Base-by-base conservation (phyloP, 37 sponge, comb jelly and placozoan genomes). In the Chondrilla cf. caribensis region DNA sequence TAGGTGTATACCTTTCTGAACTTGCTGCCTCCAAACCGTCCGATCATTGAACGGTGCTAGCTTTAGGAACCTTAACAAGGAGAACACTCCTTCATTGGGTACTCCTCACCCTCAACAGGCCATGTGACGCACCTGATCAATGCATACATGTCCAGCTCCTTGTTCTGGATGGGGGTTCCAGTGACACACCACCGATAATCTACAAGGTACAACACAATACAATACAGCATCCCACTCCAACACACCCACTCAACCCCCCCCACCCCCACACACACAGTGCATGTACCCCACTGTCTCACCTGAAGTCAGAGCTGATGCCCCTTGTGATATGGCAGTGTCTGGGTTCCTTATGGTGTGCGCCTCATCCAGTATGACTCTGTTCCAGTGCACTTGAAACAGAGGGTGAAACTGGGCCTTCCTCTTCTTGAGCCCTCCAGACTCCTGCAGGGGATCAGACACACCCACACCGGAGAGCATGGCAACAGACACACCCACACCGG, bases 151-250 rank as follows among this genome's bases (percentile, higher is more conserved):
- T 93, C 94, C 55, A 78, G 79, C 36, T 87, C 86, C 39, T 87
- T 80, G 79, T 93, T 93, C 62, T 93, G 94, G 7, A 93, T 83
- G 39, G 94, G 94, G 0, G 94, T 93, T 0, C 94, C 94, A 14
- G 94, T 87, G 65, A 93, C 67, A 0, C 79, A 87, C 94, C 94
- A 93, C 19, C 88, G 70, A 67, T 79, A 54, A 51, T 87, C 94
- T 93, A 58, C 0, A 31, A 19, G 4, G 59, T 2, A 79, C 35
- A 21, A 58, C n/a, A n/a, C n/a, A n/a, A n/a, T n/a, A n/a, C n/a
- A 41, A 14, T 3, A 51, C 4, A 21, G 31, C 24, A 28, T 4
- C 38, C n/a, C 17, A 26, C 22, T 62, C n/a, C 0, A 1, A 42
- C 40, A 31, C 32, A 57, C 58, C 22, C 57, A 40, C 81, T 44